Evolutionary conservation across 1,140 invertebrate genomes (phyloP).

Genomic region (Yoshiicerus persimilis): DNA sequence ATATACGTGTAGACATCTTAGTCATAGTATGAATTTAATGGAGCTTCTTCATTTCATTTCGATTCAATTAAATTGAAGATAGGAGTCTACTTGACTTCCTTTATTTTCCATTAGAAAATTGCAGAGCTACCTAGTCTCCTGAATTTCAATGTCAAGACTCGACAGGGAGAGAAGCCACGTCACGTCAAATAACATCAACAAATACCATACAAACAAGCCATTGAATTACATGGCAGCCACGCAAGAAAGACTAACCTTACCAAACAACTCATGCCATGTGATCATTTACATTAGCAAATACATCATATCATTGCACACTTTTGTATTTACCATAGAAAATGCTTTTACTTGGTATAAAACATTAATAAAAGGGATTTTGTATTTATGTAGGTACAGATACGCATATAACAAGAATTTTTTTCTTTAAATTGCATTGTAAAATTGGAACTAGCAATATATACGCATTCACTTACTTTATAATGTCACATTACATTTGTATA

Average conservation of each 20-base stretch:
- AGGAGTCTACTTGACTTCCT: not conserved
- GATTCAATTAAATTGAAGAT: not conserved
- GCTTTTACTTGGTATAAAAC: not conserved
- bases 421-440: not conserved
- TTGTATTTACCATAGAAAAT: not conserved
- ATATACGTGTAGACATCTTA: not conserved
- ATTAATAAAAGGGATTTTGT: not conserved
- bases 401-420: not conserved
- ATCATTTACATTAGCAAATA: not conserved
- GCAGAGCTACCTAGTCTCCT: not conserved
- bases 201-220: not conserved
- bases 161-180: not conserved
- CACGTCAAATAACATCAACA: not conserved
- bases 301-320: not conserved
- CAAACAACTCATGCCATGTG: not conserved
- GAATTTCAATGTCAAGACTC: conserved; percentile 6
- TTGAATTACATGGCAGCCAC: not conserved
- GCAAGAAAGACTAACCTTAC: not conserved
- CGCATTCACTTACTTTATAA: not conserved
- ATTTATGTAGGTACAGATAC: not conserved
- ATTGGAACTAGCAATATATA: not conserved
- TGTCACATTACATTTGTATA: not conserved
- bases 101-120: not conserved
- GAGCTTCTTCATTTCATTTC: not conserved
- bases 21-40: not conserved